phyloP scores from a whole-genome alignment of 2,797 vertebrate species.

The Ceryle rudis region DNA sequence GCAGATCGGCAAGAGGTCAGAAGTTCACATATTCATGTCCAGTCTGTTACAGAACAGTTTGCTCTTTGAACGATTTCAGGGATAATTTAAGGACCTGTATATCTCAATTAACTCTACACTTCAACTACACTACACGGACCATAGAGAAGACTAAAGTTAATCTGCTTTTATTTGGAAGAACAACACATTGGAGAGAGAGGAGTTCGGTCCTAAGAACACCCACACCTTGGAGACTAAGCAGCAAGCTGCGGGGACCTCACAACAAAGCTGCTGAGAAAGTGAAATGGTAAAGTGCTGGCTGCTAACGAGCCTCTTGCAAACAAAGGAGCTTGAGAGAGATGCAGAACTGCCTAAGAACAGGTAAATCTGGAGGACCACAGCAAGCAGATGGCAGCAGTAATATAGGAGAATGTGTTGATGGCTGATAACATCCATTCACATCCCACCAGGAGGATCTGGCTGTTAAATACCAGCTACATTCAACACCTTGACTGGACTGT shows the following conservation, averaged over 20 bases:
- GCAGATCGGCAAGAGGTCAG: not conserved
- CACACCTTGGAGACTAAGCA: slow-evolving; percentile 1
- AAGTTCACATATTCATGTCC: slow-evolving; percentile 32
- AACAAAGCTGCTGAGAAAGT: not conserved
- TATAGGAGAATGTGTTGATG: accelerated
- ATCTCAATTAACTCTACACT: slow-evolving; percentile 58
- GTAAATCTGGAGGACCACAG: not conserved
- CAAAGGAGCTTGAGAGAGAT: not conserved
- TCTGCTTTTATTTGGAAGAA: not conserved
- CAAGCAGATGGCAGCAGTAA: not conserved
- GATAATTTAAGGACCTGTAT: slow-evolving; percentile 53
- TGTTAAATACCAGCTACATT: not conserved
- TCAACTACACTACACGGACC: not conserved
- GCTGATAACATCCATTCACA: not conserved
- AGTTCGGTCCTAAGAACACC: not conserved
- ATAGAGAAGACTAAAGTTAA: not conserved
- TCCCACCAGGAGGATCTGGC: not conserved
- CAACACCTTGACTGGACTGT: not conserved
- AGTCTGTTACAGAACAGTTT: not conserved
- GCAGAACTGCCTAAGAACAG: not conserved
- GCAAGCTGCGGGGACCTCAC: not conserved
- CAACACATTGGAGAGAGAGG: not conserved
- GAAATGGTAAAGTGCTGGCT: not conserved
- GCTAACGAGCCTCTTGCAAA: not conserved
- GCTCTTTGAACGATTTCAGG: slow-evolving; percentile 32